phyloP scores from a whole-genome alignment of 1,140 invertebrate species.

The Hyles euphorbiae region DNA sequence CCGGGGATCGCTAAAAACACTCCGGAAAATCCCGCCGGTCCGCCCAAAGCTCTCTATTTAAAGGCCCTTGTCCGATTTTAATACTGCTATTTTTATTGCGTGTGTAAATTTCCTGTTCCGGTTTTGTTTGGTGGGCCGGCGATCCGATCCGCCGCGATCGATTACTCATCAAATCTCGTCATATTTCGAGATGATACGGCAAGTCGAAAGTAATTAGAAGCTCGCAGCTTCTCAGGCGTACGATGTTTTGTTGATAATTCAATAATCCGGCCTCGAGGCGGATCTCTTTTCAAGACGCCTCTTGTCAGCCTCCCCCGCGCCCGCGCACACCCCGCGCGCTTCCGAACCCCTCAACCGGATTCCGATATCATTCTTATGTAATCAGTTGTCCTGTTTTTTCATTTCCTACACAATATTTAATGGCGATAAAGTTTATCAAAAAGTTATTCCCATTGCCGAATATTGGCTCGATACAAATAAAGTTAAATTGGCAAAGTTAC shows the following conservation, averaged over 20 bases:
- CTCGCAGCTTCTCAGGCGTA: constrained; percentile 56
- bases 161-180: constrained; percentile 55
- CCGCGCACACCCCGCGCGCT: constrained; percentile 17
- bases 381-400: constrained; percentile 66
- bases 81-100: constrained; percentile 31
- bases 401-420: constrained; percentile 57
- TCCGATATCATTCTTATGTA: constrained; percentile 57
- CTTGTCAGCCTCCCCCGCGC: constrained; percentile 23
- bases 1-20: constrained; percentile 58
- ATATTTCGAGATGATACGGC: constrained; percentile 57
- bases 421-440: constrained; percentile 42
- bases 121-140: constrained; percentile 43
- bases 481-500: constrained; percentile 73
- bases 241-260: constrained; percentile 73
- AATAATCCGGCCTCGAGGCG: constrained; percentile 60
- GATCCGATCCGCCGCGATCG: constrained; percentile 37
- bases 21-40: constrained; percentile 47
- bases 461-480: constrained; percentile 66
- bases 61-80: constrained; percentile 28
- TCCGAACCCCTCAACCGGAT: constrained; percentile 21
- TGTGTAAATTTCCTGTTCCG: constrained; percentile 27
- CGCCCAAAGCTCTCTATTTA: constrained; percentile 15
- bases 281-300: constrained; percentile 53
- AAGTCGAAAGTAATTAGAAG: constrained; percentile 68
- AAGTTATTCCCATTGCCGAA: constrained; percentile 58